These are phyloP conservation scores for Schizopygopsis pylzovi DNA, from an alignment of 2,797 vertebrate species.

Conservation along the genomic window DNA sequence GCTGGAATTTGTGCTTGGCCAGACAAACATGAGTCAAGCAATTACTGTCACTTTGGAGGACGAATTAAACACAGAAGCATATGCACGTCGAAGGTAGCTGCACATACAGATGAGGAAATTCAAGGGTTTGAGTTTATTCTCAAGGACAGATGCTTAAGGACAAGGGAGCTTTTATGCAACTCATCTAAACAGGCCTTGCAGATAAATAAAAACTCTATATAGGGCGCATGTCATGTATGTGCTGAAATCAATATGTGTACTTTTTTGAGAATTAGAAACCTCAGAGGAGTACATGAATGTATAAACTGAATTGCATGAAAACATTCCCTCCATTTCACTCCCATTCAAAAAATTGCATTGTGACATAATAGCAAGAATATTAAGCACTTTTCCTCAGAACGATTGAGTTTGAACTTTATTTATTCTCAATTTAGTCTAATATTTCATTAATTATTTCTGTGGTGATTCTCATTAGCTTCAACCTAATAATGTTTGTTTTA, in stretches of 20 bases:
- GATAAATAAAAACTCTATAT: neutral
- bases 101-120: neutral
- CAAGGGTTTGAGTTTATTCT: conserved; percentile 34
- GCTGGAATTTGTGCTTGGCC: conserved; percentile 29
- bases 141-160: conserved; percentile 37
- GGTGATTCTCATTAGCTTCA: neutral
- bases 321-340: neutral
- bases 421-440: neutral
- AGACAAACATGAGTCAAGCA: conserved; percentile 45
- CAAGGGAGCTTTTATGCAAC: conserved; percentile 26
- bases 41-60: conserved; percentile 50
- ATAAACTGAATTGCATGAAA: neutral
- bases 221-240: neutral
- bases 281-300: neutral
- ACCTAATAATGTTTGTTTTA: neutral
- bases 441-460: too few species aligned
- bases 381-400: neutral
- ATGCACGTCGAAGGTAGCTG: neutral
- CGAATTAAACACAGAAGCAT: conserved; percentile 37
- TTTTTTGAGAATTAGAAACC: neutral
- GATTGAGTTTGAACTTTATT: neutral
- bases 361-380: neutral
- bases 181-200: neutral
- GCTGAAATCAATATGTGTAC: neutral
- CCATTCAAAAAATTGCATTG: neutral